A percentile compares a stretch with the other conserved stretches of the same genome.
phyloP scores from a whole-genome alignment of 1,140 invertebrate species.

The Drosophila willistoni region DNA sequence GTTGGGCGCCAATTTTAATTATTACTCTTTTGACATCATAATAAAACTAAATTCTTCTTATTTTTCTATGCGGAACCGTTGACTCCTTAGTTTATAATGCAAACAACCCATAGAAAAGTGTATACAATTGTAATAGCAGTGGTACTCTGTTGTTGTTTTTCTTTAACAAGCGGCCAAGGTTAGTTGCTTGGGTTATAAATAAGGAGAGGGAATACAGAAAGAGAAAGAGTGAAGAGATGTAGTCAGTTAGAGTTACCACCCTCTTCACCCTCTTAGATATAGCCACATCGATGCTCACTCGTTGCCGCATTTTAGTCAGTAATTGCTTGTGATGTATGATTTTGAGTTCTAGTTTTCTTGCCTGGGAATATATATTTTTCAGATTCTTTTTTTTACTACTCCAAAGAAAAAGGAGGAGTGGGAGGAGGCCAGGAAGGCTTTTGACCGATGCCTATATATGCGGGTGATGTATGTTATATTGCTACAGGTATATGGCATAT shows the following conservation, averaged over 20 bases:
- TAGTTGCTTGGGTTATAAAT: conserved; percentile 42
- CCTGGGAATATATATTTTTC: conserved; percentile 67
- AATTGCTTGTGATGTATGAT: conserved; percentile 82
- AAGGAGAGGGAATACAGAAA: background rate
- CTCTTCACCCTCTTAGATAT: conserved; percentile 40
- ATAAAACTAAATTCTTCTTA: too few relatives aligned
- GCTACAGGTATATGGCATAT: conserved; percentile 65
- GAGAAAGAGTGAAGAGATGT: background rate
- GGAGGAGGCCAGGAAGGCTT: background rate
- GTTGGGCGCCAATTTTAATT: too few relatives aligned
- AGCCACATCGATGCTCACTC: conserved; percentile 54
- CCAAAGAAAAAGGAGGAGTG: background rate
- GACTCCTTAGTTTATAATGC: background rate
- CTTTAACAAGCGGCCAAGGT: conserved; percentile 69
- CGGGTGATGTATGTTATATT: conserved; percentile 79
- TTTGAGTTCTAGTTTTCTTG: conserved; percentile 79
- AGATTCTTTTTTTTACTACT: conserved; percentile 27
- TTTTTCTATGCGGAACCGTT: too few relatives aligned
- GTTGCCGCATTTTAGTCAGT: conserved; percentile 74
- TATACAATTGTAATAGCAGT: conserved; percentile 76
- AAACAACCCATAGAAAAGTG: conserved; percentile 16
- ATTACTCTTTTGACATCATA: too few relatives aligned
- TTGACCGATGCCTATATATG: conserved; percentile 76
- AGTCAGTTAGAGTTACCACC: conserved; percentile 26
- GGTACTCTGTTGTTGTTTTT: conserved; percentile 47